A percentile compares a stretch with the other conserved stretches of the same genome.
These are phyloP conservation scores for Orthosia cruda DNA, from an alignment of 2,888 invertebrate genomes.

Conservation along the genomic window DNA sequence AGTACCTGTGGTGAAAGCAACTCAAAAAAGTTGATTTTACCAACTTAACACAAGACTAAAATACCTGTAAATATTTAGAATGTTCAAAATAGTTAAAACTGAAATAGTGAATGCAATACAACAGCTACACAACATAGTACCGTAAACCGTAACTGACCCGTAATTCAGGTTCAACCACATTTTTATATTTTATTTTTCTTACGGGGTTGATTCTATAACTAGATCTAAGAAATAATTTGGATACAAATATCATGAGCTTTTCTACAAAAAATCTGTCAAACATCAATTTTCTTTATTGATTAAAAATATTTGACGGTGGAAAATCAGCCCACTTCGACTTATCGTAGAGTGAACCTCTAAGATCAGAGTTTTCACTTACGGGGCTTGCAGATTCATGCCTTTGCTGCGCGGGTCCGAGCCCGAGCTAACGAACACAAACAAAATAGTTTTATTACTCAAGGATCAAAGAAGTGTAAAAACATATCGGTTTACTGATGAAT, in stretches of 20 bases:
- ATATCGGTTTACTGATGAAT: no score
- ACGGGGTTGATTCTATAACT: background rate
- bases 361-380: background rate
- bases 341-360: background rate
- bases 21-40: no score
- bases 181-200: background rate
- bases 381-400: background rate
- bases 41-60: background rate
- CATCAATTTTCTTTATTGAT: background rate
- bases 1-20: no score
- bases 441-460: background rate
- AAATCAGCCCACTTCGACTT: background rate
- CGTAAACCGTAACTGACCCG: background rate
- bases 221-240: background rate
- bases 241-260: background rate
- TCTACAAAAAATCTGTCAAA: background rate
- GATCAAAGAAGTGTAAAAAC: no score
- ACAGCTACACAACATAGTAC: background rate
- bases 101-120: slow-evolving; percentile 3
- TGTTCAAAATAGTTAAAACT: slow-evolving; percentile 2
- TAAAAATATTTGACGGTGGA: background rate
- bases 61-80: background rate
- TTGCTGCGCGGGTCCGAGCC: background rate
- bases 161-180: background rate
- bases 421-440: background rate